phyloP scores from a whole-genome alignment of 2,797 vertebrate species.

The Sciaenops ocellatus region DNA sequence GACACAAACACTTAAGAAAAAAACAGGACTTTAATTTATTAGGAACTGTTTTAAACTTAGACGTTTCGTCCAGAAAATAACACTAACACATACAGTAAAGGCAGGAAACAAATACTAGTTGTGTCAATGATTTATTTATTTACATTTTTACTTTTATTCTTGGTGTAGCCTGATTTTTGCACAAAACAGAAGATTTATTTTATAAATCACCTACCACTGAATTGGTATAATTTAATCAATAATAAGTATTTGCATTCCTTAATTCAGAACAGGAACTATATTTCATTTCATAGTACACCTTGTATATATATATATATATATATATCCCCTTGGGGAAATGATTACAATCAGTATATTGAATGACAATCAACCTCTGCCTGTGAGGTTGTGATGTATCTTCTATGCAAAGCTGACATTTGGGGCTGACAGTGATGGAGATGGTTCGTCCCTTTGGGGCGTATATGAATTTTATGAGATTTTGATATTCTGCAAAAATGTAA shows the following conservation, averaged over 20 bases:
- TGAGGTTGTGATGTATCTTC: not conserved
- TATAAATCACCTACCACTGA: too few relatives aligned
- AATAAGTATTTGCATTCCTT: too few relatives aligned
- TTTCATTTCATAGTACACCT: too few relatives aligned
- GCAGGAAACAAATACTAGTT: not conserved
- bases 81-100: not conserved
- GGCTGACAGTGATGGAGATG: constrained; percentile 6
- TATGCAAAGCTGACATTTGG: constrained; percentile 25
- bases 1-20: not conserved
- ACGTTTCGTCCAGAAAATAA: not conserved
- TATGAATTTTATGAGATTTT: not conserved
- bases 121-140: not conserved
- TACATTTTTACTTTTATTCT: not conserved
- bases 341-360: constrained; percentile 20
- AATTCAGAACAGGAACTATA: too few relatives aligned
- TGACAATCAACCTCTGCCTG: constrained; percentile 3
- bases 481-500: not conserved
- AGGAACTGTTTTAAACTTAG: not conserved
- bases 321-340: not conserved
- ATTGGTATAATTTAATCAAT: too few relatives aligned
- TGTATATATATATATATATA: too few relatives aligned
- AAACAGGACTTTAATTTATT: constrained; percentile 7
- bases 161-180: not conserved
- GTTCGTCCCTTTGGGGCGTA: not conserved
- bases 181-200: too few relatives aligned